phyloP scores from a whole-genome alignment of 2,797 vertebrate species.

The Centropyge bicolor region DNA sequence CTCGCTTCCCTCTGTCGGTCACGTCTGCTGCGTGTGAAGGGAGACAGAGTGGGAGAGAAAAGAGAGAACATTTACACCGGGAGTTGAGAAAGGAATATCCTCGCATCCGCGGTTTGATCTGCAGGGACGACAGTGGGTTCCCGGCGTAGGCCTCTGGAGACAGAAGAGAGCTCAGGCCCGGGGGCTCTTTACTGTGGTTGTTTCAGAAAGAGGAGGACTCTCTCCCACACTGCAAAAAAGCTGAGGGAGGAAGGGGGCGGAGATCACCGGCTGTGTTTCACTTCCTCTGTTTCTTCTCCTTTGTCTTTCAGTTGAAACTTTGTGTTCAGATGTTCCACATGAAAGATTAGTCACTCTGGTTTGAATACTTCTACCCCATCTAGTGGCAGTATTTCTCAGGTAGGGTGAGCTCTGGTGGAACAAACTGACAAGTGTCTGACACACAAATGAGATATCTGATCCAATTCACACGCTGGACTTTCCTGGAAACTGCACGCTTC shows the following conservation, averaged over 20 bases:
- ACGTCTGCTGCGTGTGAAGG: conserved; percentile 22
- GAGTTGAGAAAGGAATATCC: conserved; percentile 5
- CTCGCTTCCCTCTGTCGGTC: conserved; percentile 23
- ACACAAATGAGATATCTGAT: not conserved
- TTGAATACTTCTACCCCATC: conserved; percentile 75
- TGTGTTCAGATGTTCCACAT: conserved; percentile 14
- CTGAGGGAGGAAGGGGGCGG: not conserved
- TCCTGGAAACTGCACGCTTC: not conserved
- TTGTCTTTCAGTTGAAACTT: conserved; percentile 4
- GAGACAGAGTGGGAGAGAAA: conserved; percentile 4
- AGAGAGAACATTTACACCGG: conserved; percentile 1
- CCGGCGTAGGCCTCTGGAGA: conserved; percentile 31
- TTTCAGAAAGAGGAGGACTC: conserved; percentile 10
- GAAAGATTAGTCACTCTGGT: conserved; percentile 23
- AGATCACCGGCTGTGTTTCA: not conserved
- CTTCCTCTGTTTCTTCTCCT: not conserved
- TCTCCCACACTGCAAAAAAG: not conserved
- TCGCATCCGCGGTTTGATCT: conserved; percentile 29
- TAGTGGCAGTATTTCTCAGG: conserved; percentile 70
- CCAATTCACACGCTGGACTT: not conserved
- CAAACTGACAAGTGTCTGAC: not conserved
- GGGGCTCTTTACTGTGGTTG: conserved; percentile 22
- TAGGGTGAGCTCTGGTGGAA: not conserved
- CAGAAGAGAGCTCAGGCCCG: conserved; percentile 10
- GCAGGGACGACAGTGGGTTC: conserved; percentile 16